phyloP scores from a whole-genome alignment of 2,113 vertebrate genomes.

The Syngnathus scovelli region DNA sequence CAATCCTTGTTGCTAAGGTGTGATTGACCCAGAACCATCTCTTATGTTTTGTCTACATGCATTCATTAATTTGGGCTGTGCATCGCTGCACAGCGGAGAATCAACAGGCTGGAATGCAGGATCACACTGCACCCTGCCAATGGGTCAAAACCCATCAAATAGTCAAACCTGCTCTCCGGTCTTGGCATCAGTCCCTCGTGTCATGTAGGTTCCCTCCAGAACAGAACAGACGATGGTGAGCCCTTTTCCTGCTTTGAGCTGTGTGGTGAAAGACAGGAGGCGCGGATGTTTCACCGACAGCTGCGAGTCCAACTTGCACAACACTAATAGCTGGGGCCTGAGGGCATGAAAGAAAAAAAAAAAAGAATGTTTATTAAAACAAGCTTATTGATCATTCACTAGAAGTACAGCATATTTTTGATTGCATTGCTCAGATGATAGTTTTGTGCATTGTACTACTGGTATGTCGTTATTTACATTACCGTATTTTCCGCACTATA shows the following conservation, averaged over 20 bases:
- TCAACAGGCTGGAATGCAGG: neutral
- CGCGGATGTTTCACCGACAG: conserved; percentile 84
- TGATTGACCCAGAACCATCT: neutral
- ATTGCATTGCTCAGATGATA: too few species aligned
- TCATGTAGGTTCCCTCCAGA: conserved; percentile 87
- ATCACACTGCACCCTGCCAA: neutral
- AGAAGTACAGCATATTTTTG: too few species aligned
- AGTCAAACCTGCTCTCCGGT: conserved; percentile 79
- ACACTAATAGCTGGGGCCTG: too few species aligned
- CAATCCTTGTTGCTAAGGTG: neutral
- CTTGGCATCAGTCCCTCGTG: conserved; percentile 74
- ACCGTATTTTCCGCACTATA: too few species aligned
- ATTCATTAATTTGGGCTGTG: neutral
- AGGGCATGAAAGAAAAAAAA: too few species aligned
- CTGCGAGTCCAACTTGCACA: conserved; percentile 80
- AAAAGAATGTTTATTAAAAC: too few species aligned
- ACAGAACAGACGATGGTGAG: conserved; percentile 91
- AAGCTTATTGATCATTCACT: too few species aligned
- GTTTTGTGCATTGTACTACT: too few species aligned
- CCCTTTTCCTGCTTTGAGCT: conserved; percentile 93
- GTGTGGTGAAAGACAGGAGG: conserved; percentile 84
- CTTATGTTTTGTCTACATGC: neutral
- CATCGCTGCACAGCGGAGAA: neutral
- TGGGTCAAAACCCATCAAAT: neutral
- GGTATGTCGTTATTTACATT: too few species aligned